Evolutionary conservation across 2,797 vertebrate species (phyloP).

Genomic region (Malacoctenus gilli): DNA sequence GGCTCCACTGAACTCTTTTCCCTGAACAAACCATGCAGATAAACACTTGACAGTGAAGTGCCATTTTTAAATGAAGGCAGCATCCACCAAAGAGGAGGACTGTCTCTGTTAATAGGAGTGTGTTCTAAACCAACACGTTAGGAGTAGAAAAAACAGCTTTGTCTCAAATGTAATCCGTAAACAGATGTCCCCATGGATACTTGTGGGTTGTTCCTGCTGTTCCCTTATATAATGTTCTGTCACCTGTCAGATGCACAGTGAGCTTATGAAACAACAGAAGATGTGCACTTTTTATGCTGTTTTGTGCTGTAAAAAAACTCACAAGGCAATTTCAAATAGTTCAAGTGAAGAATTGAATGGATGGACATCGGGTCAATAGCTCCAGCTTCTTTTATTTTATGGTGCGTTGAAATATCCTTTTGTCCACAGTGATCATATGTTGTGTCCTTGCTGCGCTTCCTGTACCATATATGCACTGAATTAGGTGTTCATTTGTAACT

Average conservation of each 20-base stretch:
- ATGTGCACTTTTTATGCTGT: background rate
- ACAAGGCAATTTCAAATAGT: too few relatives aligned
- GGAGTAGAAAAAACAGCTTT: conserved; percentile 6
- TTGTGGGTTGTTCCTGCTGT: background rate
- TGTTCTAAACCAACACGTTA: conserved; percentile 15
- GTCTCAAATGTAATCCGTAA: conserved; percentile 5
- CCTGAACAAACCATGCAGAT: conserved; percentile 14
- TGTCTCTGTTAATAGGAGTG: conserved; percentile 12
- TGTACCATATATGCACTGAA: too few relatives aligned
- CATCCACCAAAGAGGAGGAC: conserved; percentile 3
- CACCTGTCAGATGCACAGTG: background rate
- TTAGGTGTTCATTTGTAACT: background rate
- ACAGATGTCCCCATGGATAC: conserved; percentile 11
- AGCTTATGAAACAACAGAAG: background rate
- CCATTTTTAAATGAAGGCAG: conserved; percentile 27
- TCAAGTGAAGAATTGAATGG: too few relatives aligned
- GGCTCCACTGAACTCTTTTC: conserved; percentile 2
- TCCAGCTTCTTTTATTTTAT: too few relatives aligned
- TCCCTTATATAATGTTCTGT: background rate
- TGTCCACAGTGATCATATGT: too few relatives aligned
- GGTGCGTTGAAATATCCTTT: too few relatives aligned
- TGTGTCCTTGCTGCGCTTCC: too few relatives aligned
- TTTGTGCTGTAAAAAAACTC: too few relatives aligned
- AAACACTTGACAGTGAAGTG: conserved; percentile 7
- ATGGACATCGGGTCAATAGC: too few relatives aligned